Conservation (phyloP, 2,888 invertebrate species). For the Gibbula magus region DNA sequence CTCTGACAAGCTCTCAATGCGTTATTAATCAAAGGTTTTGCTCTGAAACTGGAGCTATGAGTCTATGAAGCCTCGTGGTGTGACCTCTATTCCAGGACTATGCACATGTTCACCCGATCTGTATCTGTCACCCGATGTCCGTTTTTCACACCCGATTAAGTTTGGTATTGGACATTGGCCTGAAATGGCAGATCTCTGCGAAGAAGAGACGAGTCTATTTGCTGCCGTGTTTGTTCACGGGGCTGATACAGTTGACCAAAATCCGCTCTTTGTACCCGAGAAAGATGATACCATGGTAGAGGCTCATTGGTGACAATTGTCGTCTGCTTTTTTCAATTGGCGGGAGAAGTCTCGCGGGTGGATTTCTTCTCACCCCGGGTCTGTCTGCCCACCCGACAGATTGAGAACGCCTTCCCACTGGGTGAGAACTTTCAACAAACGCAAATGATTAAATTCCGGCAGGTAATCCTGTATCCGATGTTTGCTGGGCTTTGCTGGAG, state of each 20-base stretch:
- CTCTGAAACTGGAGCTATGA: neutral
- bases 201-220: neutral
- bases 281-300: conserved; percentile 4
- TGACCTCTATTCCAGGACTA: no score
- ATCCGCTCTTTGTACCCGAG: neutral
- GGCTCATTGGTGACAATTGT: neutral
- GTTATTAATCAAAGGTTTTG: neutral
- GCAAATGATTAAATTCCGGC: conserved; percentile 21
- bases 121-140: no score
- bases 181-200: neutral
- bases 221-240: conserved; percentile 1
- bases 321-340: neutral
- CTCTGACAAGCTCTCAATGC: no score
- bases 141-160: no score
- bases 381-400: neutral
- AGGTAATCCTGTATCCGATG: conserved; percentile 5
- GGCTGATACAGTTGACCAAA: neutral
- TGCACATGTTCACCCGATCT: no score
- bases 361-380: neutral
- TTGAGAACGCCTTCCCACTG: neutral
- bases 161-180: neutral
- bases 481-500: neutral
- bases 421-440: conserved; percentile 8
- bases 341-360: neutral
- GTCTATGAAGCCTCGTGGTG: neutral